phyloP scores from a whole-genome alignment of 1,140 invertebrate species.

The Drosophila virilis region DNA sequence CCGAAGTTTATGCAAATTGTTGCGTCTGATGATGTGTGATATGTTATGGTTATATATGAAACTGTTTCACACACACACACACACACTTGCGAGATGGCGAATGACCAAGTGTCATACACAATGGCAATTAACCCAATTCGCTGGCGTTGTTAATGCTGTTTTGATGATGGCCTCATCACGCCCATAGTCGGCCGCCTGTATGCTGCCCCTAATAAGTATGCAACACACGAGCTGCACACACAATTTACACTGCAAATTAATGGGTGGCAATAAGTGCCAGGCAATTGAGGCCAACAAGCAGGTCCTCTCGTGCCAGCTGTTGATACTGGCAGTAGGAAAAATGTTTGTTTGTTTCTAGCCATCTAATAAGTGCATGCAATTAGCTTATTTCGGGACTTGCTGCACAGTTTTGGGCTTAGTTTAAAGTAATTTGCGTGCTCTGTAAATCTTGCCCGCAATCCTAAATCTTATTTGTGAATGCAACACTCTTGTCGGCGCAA shows the following conservation, averaged over 20 bases:
- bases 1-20: conserved; percentile 66
- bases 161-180: conserved; percentile 53
- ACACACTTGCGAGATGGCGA: conserved; percentile 9
- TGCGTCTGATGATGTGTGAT: conserved; percentile 58
- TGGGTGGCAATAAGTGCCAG: conserved; percentile 40
- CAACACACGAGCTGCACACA: conserved; percentile 38
- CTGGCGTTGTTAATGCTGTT: conserved; percentile 52
- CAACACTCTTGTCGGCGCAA: not conserved
- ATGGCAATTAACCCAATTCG: conserved; percentile 75
- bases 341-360: conserved; percentile 1
- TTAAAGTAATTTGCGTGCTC: not conserved
- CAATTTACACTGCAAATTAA: conserved; percentile 69
- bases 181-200: not conserved
- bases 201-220: conserved; percentile 44
- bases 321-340: not conserved
- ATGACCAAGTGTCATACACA: conserved; percentile 64
- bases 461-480: not conserved
- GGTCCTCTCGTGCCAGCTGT: conserved; percentile 10
- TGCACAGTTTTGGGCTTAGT: not conserved
- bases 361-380: conserved; percentile 38
- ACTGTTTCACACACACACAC: not conserved
- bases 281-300: conserved; percentile 13
- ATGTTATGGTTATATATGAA: conserved; percentile 26
- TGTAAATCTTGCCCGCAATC: not conserved
- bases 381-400: conserved; percentile 22